Base-by-base conservation (phyloP, 2,888 invertebrate species). In the Sialis lutaria region DNA sequence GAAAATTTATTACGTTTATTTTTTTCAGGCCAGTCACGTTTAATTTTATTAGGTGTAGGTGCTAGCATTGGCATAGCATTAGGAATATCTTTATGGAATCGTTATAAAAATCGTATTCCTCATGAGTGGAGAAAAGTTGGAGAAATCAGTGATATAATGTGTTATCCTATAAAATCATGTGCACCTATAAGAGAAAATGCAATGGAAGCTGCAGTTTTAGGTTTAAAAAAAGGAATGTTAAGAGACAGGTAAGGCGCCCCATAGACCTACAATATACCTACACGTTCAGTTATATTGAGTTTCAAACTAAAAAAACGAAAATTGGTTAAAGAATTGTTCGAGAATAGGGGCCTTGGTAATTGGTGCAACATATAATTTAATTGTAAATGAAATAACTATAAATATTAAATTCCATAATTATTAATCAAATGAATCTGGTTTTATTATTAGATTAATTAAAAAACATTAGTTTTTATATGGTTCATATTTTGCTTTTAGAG, bases 121-220 rank as follows among this genome's bases (percentile, higher is more conserved):
- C 60, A 62, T 12, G 60, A 67, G 51, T 78, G 77, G 78, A 66
- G 65, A 37, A 66, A 68, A 56, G 70, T 76, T 30, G 78, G 78
- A 1, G 70, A 69, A 47, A 58, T 78, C 5, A 69, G 68, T 52
- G 67, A 70, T 41, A 56, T 77, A 5, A 64, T 69, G 49, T 63
- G 67, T 6, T 77, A 71, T 54, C 78, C 78, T 1, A 65, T 78
- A 9, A 78, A 78, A 58, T 77, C 78, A 0, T 71, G 76, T 47
- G 74, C 70, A 0, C 60, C 69, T 0, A 55, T 75, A 30, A 56
- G 67, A 2, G 50, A 70, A 49, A 67, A 63, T 35, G 60, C 62
- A n/a, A 70, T 72, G 50, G 71, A 73, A 53, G 72, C 73, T 54
- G 65, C 70, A 1, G 53, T 58, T n/a, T 54, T 78, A 13, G 78